Evolutionary conservation across 2,888 invertebrate genomes (phyloP).

Genomic region (Zygogramma bicolorata): DNA sequence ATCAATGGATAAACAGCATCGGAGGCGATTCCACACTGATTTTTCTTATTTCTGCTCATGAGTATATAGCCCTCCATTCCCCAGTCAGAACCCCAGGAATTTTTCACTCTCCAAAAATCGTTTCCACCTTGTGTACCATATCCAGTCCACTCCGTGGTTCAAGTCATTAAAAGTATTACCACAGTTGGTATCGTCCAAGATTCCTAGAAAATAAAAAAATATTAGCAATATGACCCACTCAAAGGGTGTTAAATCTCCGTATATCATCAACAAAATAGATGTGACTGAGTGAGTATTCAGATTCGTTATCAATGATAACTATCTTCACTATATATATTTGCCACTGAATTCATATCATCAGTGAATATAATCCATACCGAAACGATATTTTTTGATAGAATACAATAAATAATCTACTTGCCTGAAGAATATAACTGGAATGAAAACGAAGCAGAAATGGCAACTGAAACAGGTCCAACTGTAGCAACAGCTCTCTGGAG

Average conservation of each 20-base stretch:
- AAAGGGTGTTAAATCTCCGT: too few relatives aligned
- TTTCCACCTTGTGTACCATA: conserved; percentile 3
- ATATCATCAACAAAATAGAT: too few relatives aligned
- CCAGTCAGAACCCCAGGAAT: conserved; percentile 9
- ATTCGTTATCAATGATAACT: too few relatives aligned
- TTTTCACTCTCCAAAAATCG: conserved; percentile 10
- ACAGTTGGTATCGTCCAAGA: not conserved
- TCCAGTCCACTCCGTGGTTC: conserved; percentile 3
- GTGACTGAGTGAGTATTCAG: too few relatives aligned
- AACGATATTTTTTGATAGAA: too few relatives aligned
- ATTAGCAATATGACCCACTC: too few relatives aligned
- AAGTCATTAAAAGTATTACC: not conserved
- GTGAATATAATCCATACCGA: too few relatives aligned
- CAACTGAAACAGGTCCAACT: conserved; percentile 44
- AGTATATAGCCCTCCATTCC: not conserved
- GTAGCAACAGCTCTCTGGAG: conserved; percentile 43
- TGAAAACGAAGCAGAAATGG: not conserved
- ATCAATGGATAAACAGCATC: too few relatives aligned
- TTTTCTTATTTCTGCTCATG: not conserved
- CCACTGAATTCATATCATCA: too few relatives aligned
- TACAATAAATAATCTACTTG: too few relatives aligned
- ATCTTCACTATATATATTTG: too few relatives aligned
- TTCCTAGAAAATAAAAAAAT: too few relatives aligned
- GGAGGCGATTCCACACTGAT: not conserved
- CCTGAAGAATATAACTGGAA: not conserved